These are phyloP conservation scores for Stratiomys singularior DNA, from an alignment of 2,888 invertebrate species.

Conservation along the genomic window DNA sequence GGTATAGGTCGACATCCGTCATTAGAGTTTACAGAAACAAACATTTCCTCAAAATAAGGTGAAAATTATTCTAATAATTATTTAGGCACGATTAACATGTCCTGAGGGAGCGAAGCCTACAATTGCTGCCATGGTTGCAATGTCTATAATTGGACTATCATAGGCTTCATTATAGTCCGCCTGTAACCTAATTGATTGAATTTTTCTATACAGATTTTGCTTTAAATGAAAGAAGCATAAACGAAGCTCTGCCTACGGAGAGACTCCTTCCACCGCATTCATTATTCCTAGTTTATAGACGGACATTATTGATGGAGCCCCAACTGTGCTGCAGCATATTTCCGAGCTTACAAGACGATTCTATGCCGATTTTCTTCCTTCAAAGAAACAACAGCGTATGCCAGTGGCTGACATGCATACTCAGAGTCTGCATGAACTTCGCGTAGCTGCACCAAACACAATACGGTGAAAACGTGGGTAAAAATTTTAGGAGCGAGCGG, in stretches of 20 bases:
- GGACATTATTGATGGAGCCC: background rate
- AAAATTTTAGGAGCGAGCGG: too few species aligned
- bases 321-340: too few species aligned
- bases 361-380: too few species aligned
- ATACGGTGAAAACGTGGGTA: too few species aligned
- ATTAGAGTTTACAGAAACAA: background rate
- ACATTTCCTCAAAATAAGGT: background rate
- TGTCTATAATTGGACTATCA: background rate
- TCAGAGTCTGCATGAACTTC: too few species aligned
- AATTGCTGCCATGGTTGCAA: background rate
- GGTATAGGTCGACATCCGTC: background rate
- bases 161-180: background rate
- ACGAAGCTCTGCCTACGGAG: background rate
- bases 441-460: too few species aligned
- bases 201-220: background rate
- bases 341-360: too few species aligned
- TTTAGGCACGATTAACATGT: background rate
- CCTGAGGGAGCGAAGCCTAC: background rate
- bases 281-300: background rate
- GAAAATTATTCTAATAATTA: background rate
- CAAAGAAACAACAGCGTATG: too few species aligned
- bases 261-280: background rate
- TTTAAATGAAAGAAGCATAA: background rate
- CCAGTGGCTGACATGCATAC: too few species aligned
- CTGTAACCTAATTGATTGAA: background rate